Evolutionary conservation across 2,797 vertebrate species (phyloP).

Genomic region (Acanthurus leucopareius): DNA sequence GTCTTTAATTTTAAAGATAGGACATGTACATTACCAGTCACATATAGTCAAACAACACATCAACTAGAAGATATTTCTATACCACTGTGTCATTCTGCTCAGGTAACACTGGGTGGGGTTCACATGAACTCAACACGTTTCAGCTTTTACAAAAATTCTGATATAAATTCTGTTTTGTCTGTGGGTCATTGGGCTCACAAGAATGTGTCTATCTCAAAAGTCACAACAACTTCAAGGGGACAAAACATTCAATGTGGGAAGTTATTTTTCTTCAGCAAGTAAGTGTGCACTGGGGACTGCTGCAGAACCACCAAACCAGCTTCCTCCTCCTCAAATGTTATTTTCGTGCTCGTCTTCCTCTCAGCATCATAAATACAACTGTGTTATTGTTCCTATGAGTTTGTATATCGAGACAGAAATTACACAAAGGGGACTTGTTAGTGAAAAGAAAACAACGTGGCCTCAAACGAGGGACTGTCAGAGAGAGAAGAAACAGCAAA

Average conservation of each 20-base stretch:
- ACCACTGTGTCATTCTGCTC: not conserved
- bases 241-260: constrained; percentile 31
- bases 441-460: constrained; percentile 65
- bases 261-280: constrained; percentile 39
- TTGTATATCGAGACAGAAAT: constrained; percentile 67
- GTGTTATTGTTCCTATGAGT: constrained; percentile 62
- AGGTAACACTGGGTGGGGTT: not conserved
- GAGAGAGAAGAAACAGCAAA: constrained; percentile 39
- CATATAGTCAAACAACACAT: not conserved
- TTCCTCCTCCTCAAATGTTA: constrained; percentile 48
- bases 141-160: not conserved
- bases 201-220: constrained; percentile 17
- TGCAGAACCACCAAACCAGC: constrained; percentile 37
- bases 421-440: constrained; percentile 83
- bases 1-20: not conserved
- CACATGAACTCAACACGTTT: not conserved
- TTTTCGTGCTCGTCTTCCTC: constrained; percentile 44
- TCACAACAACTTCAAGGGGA: constrained; percentile 22
- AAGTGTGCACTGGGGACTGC: constrained; percentile 32
- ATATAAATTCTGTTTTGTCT: constrained; percentile 3
- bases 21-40: not conserved
- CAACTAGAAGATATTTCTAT: not conserved
- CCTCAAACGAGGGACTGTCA: constrained; percentile 55
- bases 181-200: not conserved
- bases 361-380: constrained; percentile 57